phyloP scores from a whole-genome alignment of 92 coral and sea anemone species.

The Siderastrea radians region DNA sequence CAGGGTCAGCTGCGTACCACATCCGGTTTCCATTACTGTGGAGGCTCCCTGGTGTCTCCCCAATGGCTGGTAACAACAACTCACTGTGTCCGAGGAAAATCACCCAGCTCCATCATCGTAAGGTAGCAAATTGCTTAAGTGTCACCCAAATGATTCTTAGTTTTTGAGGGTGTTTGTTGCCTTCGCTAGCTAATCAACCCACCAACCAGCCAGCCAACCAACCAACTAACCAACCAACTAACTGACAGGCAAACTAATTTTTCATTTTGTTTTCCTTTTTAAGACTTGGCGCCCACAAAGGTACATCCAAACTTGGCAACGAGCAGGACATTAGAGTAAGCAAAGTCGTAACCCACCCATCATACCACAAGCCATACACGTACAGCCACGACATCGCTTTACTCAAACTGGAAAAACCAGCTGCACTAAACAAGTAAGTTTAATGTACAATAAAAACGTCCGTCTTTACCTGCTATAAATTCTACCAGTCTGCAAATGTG shows the following conservation, averaged over 20 bases:
- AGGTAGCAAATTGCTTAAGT: slow-evolving; percentile 11
- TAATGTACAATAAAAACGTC: no score
- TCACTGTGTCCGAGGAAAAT: slow-evolving; percentile 50
- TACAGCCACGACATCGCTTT: slow-evolving; percentile 66
- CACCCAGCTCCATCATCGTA: slow-evolving; percentile 49
- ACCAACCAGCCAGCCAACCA: no score
- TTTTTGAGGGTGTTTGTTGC: no score
- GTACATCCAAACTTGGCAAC: slow-evolving; percentile 25
- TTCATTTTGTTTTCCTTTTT: no score
- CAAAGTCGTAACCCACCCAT: slow-evolving; percentile 57
- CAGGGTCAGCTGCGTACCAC: slow-evolving; percentile 51
- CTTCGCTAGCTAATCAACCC: no score
- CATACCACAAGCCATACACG: slow-evolving; percentile 39
- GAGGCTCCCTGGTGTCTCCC: slow-evolving; percentile 50
- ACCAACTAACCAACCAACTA: no score
- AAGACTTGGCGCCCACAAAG: slow-evolving; percentile 66
- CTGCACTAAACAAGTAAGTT: slow-evolving; percentile 41
- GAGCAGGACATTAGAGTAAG: slow-evolving; percentile 59
- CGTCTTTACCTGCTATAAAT: background rate
- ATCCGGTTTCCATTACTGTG: slow-evolving; percentile 60
- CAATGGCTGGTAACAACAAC: slow-evolving; percentile 60
- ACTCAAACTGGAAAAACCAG: slow-evolving; percentile 59
- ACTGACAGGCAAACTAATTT: no score
- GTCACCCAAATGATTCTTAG: no score
- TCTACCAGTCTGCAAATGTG: no score